Base-by-base conservation (phyloP, 2,888 invertebrate genomes). In the Orthosia incerta region DNA sequence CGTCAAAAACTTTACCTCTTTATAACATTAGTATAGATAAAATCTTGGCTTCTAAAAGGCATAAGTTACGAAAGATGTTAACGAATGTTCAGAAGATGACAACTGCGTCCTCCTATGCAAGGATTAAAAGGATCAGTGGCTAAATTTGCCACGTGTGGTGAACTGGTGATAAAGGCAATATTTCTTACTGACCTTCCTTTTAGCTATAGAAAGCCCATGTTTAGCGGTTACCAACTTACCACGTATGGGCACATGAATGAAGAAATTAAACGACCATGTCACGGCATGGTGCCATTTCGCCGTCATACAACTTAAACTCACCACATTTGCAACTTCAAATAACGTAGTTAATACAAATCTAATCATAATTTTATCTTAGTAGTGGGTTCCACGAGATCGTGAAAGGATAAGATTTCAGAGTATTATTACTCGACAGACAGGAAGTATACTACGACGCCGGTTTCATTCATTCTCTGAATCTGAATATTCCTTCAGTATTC, bases 391-490 rank as follows among this genome's bases (percentile, higher is more conserved):
- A 65, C 23, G 64, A 65, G 65, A 63, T 48, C n/a, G 57, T 50
- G 62, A 61, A 56, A 70, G 78, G 56, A 65, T 80, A 59, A 53
- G 16, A 69, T 80, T 76, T 69, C 72, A 53, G 31, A 60, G 69
- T 77, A 70, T 66, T 63, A 67, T 66, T 53, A 60, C 48, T 23
- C 48, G 23, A 18, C 26, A 63, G 53, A 67, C 59, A 70, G 66
- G 60, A 67, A 77, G 57, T 59, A 20, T 61, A 46, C 20, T 62
- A 11, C 50, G 7, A 31, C 59, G 46, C 59, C 26, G 11, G 60
- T 60, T 59, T 74, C 67, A 55, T 57, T 67, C 26, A 79, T 50
- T 57, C 15, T 50, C n/a, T 9, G 31, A 57, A 64, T 50, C n/a
- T 12, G 31, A 57, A 64, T 64, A 68, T 79, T 74, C 15, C 45